phyloP scores from a whole-genome alignment of 2,888 invertebrate species.

The Stenchaetothrips biformis region DNA sequence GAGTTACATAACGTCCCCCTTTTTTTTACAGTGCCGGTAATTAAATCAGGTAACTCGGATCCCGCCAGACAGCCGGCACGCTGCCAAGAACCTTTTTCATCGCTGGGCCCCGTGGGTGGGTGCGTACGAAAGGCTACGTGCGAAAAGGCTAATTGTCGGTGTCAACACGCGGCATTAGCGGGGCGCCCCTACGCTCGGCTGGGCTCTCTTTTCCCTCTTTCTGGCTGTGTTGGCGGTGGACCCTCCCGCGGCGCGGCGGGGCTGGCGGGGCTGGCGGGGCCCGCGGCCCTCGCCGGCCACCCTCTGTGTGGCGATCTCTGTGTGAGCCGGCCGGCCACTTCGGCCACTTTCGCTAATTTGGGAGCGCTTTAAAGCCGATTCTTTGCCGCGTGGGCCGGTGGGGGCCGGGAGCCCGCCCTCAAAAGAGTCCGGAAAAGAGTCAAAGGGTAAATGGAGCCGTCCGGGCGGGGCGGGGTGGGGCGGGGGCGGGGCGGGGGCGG shows the following conservation, averaged over 20 bases:
- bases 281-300: background rate
- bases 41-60: background rate
- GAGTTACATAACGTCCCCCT: background rate
- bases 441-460: background rate
- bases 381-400: background rate
- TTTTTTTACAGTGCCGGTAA: background rate
- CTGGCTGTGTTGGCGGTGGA: background rate
- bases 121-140: background rate
- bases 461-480: background rate
- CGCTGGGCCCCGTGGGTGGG: too few species aligned
- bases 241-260: background rate
- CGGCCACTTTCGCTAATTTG: constrained; percentile 15
- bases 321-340: background rate
- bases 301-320: background rate
- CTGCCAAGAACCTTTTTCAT: background rate
- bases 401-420: background rate
- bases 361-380: background rate
- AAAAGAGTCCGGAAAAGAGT: background rate
- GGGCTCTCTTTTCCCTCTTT: background rate
- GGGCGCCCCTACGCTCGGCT: background rate
- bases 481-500: too few species aligned
- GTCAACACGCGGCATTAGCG: constrained; percentile 2
- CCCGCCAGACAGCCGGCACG: too few species aligned
- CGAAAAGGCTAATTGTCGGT: constrained; percentile 8
- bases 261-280: background rate